phyloP scores from a whole-genome alignment of 2,888 invertebrate species.

The Drosophila pseudotakahashii region DNA sequence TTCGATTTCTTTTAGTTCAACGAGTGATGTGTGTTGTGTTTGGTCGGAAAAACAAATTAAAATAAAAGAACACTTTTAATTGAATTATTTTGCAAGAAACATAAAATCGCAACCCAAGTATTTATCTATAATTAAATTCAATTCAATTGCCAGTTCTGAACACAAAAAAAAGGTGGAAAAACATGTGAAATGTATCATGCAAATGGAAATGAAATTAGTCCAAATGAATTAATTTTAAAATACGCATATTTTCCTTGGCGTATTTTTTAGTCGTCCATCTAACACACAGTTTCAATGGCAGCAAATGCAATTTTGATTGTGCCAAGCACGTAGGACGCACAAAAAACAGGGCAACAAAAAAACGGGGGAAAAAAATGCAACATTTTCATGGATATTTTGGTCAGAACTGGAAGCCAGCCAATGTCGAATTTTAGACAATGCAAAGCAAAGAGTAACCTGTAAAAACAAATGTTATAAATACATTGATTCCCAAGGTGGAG shows the following conservation, averaged over 20 bases:
- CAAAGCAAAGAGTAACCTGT: constrained; percentile 11
- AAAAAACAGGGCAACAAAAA: constrained; percentile 7
- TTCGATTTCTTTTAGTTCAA: constrained; percentile 7
- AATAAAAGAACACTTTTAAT: constrained; percentile 56
- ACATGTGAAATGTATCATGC: constrained; percentile 41
- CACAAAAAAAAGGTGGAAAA: neutral
- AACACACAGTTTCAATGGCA: constrained; percentile 41
- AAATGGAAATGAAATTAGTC: constrained; percentile 51
- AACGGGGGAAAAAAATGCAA: neutral
- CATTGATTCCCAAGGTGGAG: neutral
- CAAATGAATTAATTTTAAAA: constrained; percentile 23
- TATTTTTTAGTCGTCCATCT: constrained; percentile 5
- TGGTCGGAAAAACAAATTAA: constrained; percentile 17
- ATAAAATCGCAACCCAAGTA: constrained; percentile 31
- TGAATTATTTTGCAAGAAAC: constrained; percentile 61
- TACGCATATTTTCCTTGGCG: constrained; percentile 10
- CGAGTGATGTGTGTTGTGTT: neutral
- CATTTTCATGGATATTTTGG: constrained; percentile 28
- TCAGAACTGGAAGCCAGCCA: constrained; percentile 64
- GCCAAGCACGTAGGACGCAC: constrained; percentile 28
- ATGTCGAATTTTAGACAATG: constrained; percentile 43
- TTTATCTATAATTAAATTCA: constrained; percentile 49
- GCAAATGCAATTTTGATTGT: constrained; percentile 46
- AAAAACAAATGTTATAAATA: neutral
- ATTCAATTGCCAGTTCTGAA: constrained; percentile 38